phyloP scores from a whole-genome alignment of 2,888 invertebrate species.

The Nyleta sp. region DNA sequence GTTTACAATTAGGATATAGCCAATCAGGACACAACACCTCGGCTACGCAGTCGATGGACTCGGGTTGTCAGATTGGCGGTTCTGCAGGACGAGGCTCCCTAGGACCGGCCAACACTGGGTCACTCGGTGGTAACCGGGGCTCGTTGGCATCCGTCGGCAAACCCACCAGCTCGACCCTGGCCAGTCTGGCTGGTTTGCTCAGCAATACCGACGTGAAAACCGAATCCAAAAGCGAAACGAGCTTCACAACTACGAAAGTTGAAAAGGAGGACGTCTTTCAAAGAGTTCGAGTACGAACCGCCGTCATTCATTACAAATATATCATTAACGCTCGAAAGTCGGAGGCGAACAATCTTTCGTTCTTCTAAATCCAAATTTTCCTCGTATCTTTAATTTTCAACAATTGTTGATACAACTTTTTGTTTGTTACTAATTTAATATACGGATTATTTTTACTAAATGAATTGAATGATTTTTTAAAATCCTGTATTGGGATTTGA shows the following conservation, averaged over 20 bases:
- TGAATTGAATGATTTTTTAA: too few relatives aligned
- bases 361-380: too few relatives aligned
- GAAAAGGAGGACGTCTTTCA: conserved; percentile 84
- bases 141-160: conserved; percentile 94
- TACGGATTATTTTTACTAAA: too few relatives aligned
- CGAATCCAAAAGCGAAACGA: conserved; percentile 80
- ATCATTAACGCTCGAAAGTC: too few relatives aligned
- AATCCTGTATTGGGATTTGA: too few relatives aligned
- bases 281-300: conserved; percentile 84
- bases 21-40: conserved; percentile 83
- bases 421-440: too few relatives aligned
- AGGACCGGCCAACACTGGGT: conserved; percentile 79
- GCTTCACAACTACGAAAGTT: conserved; percentile 75
- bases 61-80: conserved; percentile 84
- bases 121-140: conserved; percentile 89
- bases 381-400: too few relatives aligned
- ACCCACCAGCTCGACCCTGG: conserved; percentile 93
- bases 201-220: conserved; percentile 84
- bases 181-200: conserved; percentile 92
- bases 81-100: conserved; percentile 85
- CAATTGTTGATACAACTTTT: too few relatives aligned
- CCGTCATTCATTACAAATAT: too few relatives aligned
- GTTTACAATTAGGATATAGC: conserved; percentile 75
- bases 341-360: too few relatives aligned
- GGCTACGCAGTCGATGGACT: conserved; percentile 85